Base-by-base conservation (phyloP, 2,113 vertebrate species). In the Calonectris borealis region DNA sequence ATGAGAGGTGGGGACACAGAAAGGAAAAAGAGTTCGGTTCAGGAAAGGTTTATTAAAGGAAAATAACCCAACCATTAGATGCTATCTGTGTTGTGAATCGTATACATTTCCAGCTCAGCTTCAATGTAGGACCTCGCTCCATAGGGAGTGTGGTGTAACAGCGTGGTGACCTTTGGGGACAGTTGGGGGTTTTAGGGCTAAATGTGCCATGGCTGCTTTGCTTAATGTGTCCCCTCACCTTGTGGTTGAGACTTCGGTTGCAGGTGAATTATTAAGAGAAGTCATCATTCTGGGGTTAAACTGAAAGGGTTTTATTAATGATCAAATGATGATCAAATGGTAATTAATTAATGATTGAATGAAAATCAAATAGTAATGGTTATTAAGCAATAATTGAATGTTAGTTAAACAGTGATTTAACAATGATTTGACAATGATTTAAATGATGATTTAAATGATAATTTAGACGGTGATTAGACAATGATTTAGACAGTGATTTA, bases 1-100 rank as follows among this genome's bases (percentile, higher is more conserved):
- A 78, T 87, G 60, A 83, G 77, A 70, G 77, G 80, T 84, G 88
- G 64, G 46, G 42, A 75, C 48, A 54, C 25, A 82, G 49, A 90
- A 75, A 82, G 88, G 86, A 91, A 96, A 95, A 96, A 88, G 49
- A 29, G 6, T 49, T 96, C 3, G 10, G 73, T 91, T 93, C 91
- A 91, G 95, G 71, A 92, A 96, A 85, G 60, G 87, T 85, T 97
- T 81, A 95, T 93, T 93, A 90, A 60, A 91, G 91, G 96, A 93
- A 95, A 97, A 96, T 91, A 85, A 66, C 54, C 73, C 46, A 80
- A 31, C 13, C 1, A 8, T 77, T 83, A 73, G 78, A 83, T 94
- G 86, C 18, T 88, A 31, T 86, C 90, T 42, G 71, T 60, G 27
- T 65, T 87, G 48, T 77, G 88, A 81, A 88, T 86, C 75, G 55